Percentiles rank a stretch among this genome's conserved stretches.
phyloP scores from a whole-genome alignment of 1,140 invertebrate genomes.

The Berghia stephanieae region DNA sequence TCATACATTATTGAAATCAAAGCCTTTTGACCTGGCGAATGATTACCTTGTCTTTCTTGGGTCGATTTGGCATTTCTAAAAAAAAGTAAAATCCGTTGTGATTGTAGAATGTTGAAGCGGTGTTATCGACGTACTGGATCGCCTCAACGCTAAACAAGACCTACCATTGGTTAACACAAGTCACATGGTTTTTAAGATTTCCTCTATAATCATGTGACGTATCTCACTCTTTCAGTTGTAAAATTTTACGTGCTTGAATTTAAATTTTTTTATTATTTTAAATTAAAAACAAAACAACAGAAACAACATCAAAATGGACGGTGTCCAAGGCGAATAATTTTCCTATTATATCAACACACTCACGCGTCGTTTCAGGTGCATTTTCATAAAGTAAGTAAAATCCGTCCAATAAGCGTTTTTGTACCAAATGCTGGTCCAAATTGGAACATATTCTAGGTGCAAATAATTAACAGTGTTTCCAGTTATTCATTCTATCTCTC shows the following conservation, averaged over 20 bases:
- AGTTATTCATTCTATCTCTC: background rate
- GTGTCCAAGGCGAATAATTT: background rate
- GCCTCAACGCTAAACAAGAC: conserved; percentile 57
- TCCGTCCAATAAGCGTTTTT: too few species aligned
- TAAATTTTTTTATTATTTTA: background rate
- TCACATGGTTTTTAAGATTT: conserved; percentile 51
- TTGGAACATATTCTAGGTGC: too few species aligned
- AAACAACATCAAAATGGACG: background rate
- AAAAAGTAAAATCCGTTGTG: conserved; percentile 45
- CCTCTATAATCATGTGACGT: conserved; percentile 44
- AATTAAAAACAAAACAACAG: background rate
- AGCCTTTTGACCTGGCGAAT: conserved; percentile 29
- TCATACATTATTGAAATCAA: background rate
- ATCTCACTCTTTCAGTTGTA: background rate
- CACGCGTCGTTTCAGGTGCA: background rate
- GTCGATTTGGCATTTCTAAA: conserved; percentile 66
- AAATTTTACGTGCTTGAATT: background rate
- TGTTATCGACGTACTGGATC: conserved; percentile 42
- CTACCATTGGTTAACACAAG: conserved; percentile 49
- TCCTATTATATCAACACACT: background rate
- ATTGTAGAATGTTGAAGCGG: conserved; percentile 47
- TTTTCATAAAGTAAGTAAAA: too few species aligned
- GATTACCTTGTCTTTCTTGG: conserved; percentile 69
- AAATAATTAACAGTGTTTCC: too few species aligned
- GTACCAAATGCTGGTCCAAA: too few species aligned